phyloP scores from a whole-genome alignment of 2,113 vertebrate species.

The Cheilinus undulatus region DNA sequence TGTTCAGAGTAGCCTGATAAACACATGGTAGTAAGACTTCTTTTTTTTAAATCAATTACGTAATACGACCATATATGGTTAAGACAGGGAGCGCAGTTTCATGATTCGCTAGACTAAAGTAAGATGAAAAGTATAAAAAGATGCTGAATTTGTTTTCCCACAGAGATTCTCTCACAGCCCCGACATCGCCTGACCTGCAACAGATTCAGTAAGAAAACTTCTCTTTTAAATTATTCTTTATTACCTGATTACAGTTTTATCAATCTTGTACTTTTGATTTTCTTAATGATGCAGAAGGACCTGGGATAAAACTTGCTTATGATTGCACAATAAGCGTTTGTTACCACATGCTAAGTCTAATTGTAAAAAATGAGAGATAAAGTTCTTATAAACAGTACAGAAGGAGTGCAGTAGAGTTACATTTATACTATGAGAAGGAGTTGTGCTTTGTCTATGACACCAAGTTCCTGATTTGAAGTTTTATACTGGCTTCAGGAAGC shows the following conservation, averaged over 20 bases:
- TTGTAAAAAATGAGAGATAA: too few relatives aligned
- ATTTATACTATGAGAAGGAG: background rate
- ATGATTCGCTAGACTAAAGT: constrained; percentile 6
- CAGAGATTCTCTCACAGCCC: background rate
- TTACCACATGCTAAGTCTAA: too few relatives aligned
- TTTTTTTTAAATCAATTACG: background rate
- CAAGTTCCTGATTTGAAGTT: background rate
- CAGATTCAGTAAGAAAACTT: background rate
- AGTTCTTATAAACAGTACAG: too few relatives aligned
- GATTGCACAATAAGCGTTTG: too few relatives aligned
- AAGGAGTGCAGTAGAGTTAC: background rate
- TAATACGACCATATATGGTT: background rate
- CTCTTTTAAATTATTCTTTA: background rate
- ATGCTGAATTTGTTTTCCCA: background rate
- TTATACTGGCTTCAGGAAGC: background rate
- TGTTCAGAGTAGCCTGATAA: too few relatives aligned
- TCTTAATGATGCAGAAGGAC: too few relatives aligned
- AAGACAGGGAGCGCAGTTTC: accelerated
- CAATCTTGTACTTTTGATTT: too few relatives aligned
- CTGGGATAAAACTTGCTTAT: too few relatives aligned
- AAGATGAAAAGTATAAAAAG: background rate
- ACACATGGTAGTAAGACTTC: too few relatives aligned
- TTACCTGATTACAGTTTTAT: background rate
- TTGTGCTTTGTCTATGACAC: too few relatives aligned
- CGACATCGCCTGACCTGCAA: background rate